Conservation (phyloP, 1,140 invertebrate genomes). For the Drosophila mauritiana region DNA sequence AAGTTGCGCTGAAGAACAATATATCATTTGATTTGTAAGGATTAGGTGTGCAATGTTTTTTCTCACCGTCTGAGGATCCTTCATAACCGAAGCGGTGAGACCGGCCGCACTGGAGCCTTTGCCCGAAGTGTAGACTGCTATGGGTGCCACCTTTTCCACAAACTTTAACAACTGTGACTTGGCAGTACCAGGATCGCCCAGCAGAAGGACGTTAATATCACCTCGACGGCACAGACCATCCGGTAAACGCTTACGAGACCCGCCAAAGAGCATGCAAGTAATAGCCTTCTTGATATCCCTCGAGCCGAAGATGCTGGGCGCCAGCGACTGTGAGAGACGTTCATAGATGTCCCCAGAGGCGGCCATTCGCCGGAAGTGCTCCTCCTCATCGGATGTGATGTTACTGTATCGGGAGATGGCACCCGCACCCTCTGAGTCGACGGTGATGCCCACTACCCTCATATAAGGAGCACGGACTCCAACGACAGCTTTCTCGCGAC, state of each 20-base stretch:
- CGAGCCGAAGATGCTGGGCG: slow-evolving; percentile 98
- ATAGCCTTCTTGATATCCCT: slow-evolving; percentile 99
- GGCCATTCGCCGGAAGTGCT: slow-evolving; percentile 94
- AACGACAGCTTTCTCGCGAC: slow-evolving; percentile 94
- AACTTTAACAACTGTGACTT: slow-evolving; percentile 99
- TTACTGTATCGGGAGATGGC: slow-evolving; percentile 85
- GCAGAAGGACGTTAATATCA: slow-evolving; percentile 97
- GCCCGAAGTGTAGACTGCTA: slow-evolving; percentile 98
- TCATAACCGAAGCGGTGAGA: slow-evolving; percentile 98
- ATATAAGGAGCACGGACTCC: slow-evolving; percentile 98
- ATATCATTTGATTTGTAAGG: neutral
- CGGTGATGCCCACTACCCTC: slow-evolving; percentile 95
- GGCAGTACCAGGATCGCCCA: slow-evolving; percentile 99
- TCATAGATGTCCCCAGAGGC: slow-evolving; percentile 95
- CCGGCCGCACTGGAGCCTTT: slow-evolving; percentile 99
- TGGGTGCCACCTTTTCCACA: slow-evolving; percentile 97
- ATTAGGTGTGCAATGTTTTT: neutral
- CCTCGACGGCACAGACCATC: slow-evolving; percentile 98
- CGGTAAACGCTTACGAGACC: slow-evolving; percentile 94
- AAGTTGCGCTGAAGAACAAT: slow-evolving; percentile 93
- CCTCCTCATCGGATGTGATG: slow-evolving; percentile 95
- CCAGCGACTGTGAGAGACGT: slow-evolving; percentile 95
- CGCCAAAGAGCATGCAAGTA: slow-evolving; percentile 97
- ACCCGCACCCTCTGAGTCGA: slow-evolving; percentile 93
- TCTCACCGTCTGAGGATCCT: slow-evolving; percentile 95